These are phyloP conservation scores for Corvus cornix DNA, from an alignment of 2,113 vertebrate genomes.

Conservation along the genomic window DNA sequence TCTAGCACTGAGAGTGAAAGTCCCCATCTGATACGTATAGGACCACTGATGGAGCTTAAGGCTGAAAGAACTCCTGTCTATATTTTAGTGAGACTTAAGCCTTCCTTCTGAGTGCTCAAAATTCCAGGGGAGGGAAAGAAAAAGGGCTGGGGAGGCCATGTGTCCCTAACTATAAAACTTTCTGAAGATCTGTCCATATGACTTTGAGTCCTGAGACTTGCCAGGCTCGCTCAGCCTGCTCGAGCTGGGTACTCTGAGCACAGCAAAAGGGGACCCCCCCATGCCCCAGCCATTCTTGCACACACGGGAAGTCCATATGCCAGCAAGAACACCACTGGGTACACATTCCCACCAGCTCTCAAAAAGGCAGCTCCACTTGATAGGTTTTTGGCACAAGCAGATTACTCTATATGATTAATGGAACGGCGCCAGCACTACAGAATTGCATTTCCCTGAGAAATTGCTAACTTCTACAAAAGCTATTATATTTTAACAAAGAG, in stretches of 20 bases:
- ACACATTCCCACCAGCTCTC: conserved; percentile 60
- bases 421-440: conserved; percentile 12
- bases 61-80: not conserved
- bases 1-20: not conserved
- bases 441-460: conserved; percentile 44
- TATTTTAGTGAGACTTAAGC: not conserved
- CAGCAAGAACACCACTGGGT: conserved; percentile 59
- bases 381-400: conserved; percentile 60
- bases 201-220: not conserved
- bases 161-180: not conserved
- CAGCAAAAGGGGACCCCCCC: not conserved
- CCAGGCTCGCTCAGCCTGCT: not conserved
- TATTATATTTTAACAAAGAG: conserved; percentile 53
- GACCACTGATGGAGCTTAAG: not conserved
- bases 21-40: not conserved
- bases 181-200: not conserved
- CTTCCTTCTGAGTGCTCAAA: not conserved
- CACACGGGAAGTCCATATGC: conserved; percentile 59
- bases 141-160: not conserved
- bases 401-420: conserved; percentile 63
- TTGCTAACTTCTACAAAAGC: conserved; percentile 46
- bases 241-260: not conserved
- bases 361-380: conserved; percentile 63
- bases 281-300: conserved; percentile 31
- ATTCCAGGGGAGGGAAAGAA: not conserved